Evolutionary conservation across 53 echinoderm and acorn worm species (phyloP), one percentile per base, ranked within the genome.

Genomic region (Paracentrotus lividus): DNA sequence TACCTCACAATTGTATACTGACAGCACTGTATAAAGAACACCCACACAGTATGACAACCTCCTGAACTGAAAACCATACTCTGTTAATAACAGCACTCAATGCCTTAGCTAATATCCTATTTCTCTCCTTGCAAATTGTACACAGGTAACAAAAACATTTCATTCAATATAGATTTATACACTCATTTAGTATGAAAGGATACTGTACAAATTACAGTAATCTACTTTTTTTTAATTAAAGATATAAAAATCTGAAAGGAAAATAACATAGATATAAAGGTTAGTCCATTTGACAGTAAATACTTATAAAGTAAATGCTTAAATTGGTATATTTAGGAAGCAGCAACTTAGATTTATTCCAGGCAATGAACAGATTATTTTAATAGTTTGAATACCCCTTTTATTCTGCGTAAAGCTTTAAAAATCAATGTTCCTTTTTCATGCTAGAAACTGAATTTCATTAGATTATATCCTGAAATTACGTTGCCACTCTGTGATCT

Each of bases 241-340:
- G 45, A 81, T 81, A 81, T 81, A 81, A 81, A 76, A 81, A 81
- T 44, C 26, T 81, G 81, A 81, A 81, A 81, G 81, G 47, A 81
- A 81, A 24, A 47, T 23, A 47, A 81, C 38, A 47, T 47, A 81
- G 44, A 81, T 44, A 81, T 31, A n/a, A 45, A 81, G 81, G 26
- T 26, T 23, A 81, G 45, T 81, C 27, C 23, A 72, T 14, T 32
- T 72, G 72, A 72, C 36, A 72, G 20, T 15, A 72, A 72, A 64
- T 31, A 31, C 4, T n/a, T n/a, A n/a, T n/a, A n/a, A n/a, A 13
- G 40, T 40, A 40, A 40, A 20, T 72, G 4, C 18, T 72, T 40
- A 1, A 18, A 36, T 40, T 72, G 36, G 40, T 40, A 20, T 72
- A 14, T 20, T 72, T 16, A 38, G 72, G 72, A 72, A 72, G 72